A percentile compares a stretch with the other conserved stretches of the same genome.
Conservation (phyloP, 2,797 vertebrate genomes). For the Lycodopsis pacificus region DNA sequence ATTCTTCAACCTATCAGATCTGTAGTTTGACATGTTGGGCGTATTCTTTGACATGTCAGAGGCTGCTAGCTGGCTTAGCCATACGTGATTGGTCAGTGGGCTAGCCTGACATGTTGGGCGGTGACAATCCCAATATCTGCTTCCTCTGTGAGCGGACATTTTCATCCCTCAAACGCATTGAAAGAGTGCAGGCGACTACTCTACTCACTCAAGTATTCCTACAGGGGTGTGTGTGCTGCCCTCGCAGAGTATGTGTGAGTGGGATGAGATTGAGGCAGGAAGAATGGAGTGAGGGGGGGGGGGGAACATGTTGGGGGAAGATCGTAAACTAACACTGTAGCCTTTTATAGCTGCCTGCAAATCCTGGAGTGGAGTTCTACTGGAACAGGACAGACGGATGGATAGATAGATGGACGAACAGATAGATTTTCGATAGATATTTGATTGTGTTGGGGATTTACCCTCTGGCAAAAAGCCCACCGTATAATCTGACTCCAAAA, state of each 20-base stretch:
- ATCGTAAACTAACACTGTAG: conserved; percentile 75
- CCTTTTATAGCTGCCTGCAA: conserved; percentile 63
- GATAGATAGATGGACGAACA: conserved; percentile 3
- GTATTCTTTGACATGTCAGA: too few relatives aligned
- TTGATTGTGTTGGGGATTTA: too few relatives aligned
- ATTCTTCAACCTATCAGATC: too few relatives aligned
- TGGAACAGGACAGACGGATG: conserved; percentile 20
- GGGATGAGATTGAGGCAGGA: conserved; percentile 53
- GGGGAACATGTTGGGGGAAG: conserved; percentile 68
- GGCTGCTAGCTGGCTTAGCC: too few relatives aligned
- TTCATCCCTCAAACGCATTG: too few relatives aligned
- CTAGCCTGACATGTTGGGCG: too few relatives aligned
- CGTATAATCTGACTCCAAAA: too few relatives aligned
- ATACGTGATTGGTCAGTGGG: too few relatives aligned
- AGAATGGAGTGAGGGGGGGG: conserved; percentile 50
- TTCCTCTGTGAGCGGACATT: too few relatives aligned
- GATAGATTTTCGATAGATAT: conserved; percentile 15
- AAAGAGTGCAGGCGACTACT: conserved; percentile 36
- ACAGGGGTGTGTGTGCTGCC: conserved; percentile 32
- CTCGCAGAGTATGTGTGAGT: conserved; percentile 45
- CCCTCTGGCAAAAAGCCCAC: too few relatives aligned
- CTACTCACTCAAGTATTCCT: conserved; percentile 42
- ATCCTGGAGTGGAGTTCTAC: conserved; percentile 66
- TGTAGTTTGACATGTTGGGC: too few relatives aligned
- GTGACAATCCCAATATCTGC: too few relatives aligned